Conservation (phyloP, 2,797 vertebrate genomes). For the Phalanger gymnotis region DNA sequence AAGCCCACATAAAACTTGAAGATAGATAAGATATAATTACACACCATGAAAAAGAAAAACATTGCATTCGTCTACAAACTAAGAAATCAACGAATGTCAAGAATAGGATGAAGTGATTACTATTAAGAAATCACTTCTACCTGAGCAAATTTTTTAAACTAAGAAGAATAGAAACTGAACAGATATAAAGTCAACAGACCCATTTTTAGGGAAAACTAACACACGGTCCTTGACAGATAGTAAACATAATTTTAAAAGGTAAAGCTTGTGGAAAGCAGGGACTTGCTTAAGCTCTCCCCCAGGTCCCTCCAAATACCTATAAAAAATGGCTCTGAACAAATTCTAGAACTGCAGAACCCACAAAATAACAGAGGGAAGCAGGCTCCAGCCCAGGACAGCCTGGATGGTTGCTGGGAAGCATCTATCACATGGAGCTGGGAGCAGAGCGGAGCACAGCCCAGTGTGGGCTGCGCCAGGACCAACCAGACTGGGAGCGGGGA, state of each 20-base stretch:
- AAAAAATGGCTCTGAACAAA: too few relatives aligned
- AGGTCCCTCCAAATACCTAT: too few relatives aligned
- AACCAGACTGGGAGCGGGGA: too few relatives aligned
- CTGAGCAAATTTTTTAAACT: not conserved
- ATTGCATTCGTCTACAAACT: not conserved
- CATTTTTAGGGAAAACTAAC: constrained; percentile 8
- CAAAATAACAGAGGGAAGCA: too few relatives aligned
- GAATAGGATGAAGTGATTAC: not conserved
- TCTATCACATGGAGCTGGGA: too few relatives aligned
- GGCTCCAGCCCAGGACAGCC: too few relatives aligned
- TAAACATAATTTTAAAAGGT: constrained; percentile 12
- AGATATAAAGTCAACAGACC: not conserved
- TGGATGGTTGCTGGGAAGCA: too few relatives aligned
- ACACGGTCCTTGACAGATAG: not conserved
- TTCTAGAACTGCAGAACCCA: too few relatives aligned
- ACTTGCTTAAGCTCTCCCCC: too few relatives aligned
- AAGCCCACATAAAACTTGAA: not conserved
- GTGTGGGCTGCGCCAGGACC: too few relatives aligned
- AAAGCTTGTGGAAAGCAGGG: too few relatives aligned
- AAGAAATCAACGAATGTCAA: not conserved
- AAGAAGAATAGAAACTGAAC: not conserved
- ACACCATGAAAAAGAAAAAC: not conserved
- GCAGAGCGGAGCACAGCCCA: too few relatives aligned
- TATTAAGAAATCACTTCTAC: not conserved
- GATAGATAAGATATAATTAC: not conserved